These are phyloP conservation scores for Hipparchia semele DNA, from an alignment of 2,888 invertebrate species.

Conservation along the genomic window DNA sequence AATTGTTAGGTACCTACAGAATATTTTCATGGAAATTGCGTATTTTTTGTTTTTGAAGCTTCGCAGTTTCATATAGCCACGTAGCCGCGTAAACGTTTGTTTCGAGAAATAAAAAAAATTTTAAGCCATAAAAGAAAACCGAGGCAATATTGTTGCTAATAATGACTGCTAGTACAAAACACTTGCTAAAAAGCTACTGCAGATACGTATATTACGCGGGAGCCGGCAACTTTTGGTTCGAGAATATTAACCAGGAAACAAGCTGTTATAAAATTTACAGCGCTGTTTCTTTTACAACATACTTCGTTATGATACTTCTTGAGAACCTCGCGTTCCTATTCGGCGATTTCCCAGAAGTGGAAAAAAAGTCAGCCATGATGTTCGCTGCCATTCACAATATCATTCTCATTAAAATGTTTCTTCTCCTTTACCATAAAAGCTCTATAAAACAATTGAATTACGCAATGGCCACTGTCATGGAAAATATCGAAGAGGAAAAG, in stretches of 20 bases:
- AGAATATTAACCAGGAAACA: constrained; percentile 58
- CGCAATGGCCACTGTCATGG: constrained; percentile 65
- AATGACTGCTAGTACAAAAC: constrained; percentile 19
- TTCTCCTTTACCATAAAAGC: constrained; percentile 64
- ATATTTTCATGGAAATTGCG: constrained; percentile 6
- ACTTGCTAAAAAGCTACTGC: constrained; percentile 58
- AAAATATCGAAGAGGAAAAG: constrained; percentile 57
- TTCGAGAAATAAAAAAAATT: constrained; percentile 3
- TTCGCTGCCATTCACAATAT: constrained; percentile 72
- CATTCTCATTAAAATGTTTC: constrained; percentile 67
- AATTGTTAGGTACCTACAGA: constrained; percentile 23
- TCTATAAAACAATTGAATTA: constrained; percentile 68
- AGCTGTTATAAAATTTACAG: constrained; percentile 57
- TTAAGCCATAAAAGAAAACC: background rate
- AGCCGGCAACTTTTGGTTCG: constrained; percentile 67
- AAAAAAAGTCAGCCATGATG: constrained; percentile 73
- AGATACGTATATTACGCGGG: constrained; percentile 69
- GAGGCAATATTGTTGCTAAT: constrained; percentile 9
- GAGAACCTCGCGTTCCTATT: constrained; percentile 69
- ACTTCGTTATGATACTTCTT: constrained; percentile 67
- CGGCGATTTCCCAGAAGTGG: constrained; percentile 67
- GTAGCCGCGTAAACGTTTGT: constrained; percentile 7
- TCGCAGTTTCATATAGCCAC: constrained; percentile 2
- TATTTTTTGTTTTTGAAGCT: background rate
- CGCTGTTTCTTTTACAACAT: constrained; percentile 59